phyloP scores from a whole-genome alignment of 2,113 vertebrate genomes.

The Pontoporia blainvillei region DNA sequence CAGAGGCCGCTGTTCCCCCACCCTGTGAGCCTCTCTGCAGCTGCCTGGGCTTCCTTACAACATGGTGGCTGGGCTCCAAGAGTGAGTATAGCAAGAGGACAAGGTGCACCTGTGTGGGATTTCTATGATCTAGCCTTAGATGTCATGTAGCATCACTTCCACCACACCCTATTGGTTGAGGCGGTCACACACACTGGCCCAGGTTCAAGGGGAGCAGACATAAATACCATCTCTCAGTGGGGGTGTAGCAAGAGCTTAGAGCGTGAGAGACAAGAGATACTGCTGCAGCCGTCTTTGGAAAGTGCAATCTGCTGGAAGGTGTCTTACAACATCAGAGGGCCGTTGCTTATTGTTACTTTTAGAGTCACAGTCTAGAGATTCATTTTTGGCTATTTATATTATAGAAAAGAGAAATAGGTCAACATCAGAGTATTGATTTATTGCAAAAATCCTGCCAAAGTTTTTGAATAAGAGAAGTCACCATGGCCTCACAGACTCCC shows the following conservation, averaged over 20 bases:
- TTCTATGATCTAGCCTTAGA: not conserved
- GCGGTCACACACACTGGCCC: not conserved
- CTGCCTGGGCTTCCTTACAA: not conserved
- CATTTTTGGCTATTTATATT: not conserved
- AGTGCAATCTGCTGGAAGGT: not conserved
- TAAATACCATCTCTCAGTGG: not conserved
- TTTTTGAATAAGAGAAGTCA: not conserved
- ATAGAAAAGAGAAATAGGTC: not conserved
- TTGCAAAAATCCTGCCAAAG: not conserved
- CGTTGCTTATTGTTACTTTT: not conserved
- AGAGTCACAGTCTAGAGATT: not conserved
- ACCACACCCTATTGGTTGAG: not conserved
- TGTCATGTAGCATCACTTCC: not conserved
- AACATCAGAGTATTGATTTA: not conserved
- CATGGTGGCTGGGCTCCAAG: not conserved
- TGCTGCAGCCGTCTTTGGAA: not conserved
- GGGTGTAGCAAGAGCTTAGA: not conserved
- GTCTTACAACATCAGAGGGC: not conserved
- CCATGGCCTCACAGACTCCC: not conserved
- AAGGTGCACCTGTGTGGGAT: fast-evolving
- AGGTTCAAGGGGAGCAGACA: not conserved
- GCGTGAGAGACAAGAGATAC: too few relatives aligned
- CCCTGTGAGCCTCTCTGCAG: not conserved
- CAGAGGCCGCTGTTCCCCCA: not conserved
- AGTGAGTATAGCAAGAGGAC: not conserved